Percentiles rank a stretch among this genome's conserved stretches.
Conservation (phyloP, 2,113 vertebrate genomes). For the Brachirus orientalis region DNA sequence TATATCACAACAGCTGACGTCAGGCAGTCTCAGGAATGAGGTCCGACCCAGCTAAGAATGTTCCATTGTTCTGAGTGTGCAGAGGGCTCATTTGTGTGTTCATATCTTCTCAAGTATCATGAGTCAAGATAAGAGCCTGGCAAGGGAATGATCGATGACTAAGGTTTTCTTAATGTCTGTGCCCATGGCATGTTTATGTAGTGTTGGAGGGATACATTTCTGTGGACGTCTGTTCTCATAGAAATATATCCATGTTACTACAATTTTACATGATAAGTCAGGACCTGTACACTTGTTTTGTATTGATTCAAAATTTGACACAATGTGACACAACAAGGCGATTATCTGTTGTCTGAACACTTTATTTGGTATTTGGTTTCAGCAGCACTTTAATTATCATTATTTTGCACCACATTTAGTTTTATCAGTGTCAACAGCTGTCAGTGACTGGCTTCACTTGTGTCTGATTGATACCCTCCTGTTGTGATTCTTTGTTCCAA, state of each 20-base stretch:
- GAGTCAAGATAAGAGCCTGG: slow-evolving; percentile 11
- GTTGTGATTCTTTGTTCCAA: slow-evolving; percentile 57
- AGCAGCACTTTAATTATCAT: slow-evolving; percentile 19
- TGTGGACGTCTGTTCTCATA: not conserved
- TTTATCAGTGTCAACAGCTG: slow-evolving; percentile 41
- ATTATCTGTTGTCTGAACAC: slow-evolving; percentile 2
- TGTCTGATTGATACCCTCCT: slow-evolving; percentile 56
- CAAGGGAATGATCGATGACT: slow-evolving; percentile 13
- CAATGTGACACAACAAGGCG: slow-evolving; percentile 6
- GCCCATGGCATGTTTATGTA: slow-evolving; percentile 4
- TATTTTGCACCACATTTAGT: slow-evolving; percentile 2
- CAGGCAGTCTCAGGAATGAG: slow-evolving; percentile 69
- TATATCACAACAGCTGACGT: slow-evolving; percentile 73
- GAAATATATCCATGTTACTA: not conserved
- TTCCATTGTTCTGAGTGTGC: slow-evolving; percentile 53
- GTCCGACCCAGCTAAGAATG: slow-evolving; percentile 48
- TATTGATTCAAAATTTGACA: not conserved
- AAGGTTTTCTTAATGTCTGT: slow-evolving; percentile 4
- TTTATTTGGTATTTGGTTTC: no score
- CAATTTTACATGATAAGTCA: not conserved
- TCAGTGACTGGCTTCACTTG: slow-evolving; percentile 30
- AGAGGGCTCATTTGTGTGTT: slow-evolving; percentile 16
- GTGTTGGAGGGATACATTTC: not conserved
- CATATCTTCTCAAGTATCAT: slow-evolving; percentile 26
- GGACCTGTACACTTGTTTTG: not conserved